Conservation (phyloP, 2,888 invertebrate genomes). For the Acrobasis consociella region DNA sequence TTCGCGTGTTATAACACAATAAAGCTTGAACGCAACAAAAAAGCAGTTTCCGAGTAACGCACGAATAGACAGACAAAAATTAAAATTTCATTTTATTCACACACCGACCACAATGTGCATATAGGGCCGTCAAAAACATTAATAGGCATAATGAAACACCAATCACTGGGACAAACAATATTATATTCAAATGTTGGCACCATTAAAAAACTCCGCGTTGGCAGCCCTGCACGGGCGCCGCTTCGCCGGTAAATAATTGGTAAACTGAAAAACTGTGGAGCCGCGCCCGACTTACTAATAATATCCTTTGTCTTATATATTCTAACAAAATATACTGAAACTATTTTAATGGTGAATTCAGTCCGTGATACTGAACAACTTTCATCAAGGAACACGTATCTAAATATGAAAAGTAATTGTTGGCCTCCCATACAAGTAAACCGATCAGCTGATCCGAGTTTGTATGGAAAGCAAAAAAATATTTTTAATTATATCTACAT, state of each 20-base stretch:
- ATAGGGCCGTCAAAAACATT: slow-evolving; percentile 16
- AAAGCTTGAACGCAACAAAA: neutral
- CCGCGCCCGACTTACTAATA: slow-evolving; percentile 23
- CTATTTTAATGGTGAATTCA: too few species aligned
- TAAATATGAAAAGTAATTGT: too few species aligned
- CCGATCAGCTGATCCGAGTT: too few species aligned
- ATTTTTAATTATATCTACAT: too few species aligned
- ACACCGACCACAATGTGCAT: neutral
- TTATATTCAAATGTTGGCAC: slow-evolving; percentile 59
- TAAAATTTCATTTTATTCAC: neutral
- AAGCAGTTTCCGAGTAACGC: neutral
- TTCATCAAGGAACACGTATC: too few species aligned
- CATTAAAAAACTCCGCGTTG: slow-evolving; percentile 66
- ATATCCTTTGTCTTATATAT: neutral
- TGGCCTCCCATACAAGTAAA: too few species aligned
- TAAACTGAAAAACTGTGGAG: slow-evolving; percentile 59
- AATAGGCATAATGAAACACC: slow-evolving; percentile 22
- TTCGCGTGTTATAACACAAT: neutral
- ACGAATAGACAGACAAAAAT: slow-evolving; percentile 4
- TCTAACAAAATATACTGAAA: too few species aligned
- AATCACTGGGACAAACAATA: slow-evolving; percentile 25
- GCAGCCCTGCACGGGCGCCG: slow-evolving; percentile 61
- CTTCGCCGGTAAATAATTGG: slow-evolving; percentile 76
- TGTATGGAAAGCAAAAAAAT: too few species aligned
- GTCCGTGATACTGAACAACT: too few species aligned